Evolutionary conservation across 2,113 vertebrate genomes (phyloP).

Genomic region (Spermophilus dauricus): DNA sequence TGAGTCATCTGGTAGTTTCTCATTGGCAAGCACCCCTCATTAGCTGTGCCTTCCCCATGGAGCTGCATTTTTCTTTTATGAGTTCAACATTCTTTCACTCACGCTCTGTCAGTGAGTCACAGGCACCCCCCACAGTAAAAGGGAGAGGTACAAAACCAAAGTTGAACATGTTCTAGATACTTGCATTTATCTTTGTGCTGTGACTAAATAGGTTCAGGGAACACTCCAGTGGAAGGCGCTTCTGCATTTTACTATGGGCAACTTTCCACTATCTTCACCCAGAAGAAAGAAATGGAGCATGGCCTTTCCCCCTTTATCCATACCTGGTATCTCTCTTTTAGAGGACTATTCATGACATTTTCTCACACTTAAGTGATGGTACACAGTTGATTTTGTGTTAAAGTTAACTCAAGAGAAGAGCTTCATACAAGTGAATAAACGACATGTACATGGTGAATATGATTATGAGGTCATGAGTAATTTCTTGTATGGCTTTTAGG

Average conservation of each 20-base stretch:
- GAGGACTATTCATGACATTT: neutral
- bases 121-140: neutral
- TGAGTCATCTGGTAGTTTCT: conserved; percentile 48
- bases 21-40: neutral
- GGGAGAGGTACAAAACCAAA: neutral
- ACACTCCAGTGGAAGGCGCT: neutral
- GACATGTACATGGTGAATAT: neutral
- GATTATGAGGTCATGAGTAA: neutral
- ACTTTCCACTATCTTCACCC: neutral
- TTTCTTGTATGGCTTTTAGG: neutral
- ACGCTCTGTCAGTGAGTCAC: conserved; percentile 57
- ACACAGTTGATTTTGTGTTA: neutral
- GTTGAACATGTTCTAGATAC: neutral
- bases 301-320: conserved; percentile 41
- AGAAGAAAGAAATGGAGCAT: neutral
- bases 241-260: neutral
- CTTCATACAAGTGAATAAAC: neutral
- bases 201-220: neutral
- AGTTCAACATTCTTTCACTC: conserved; percentile 48
- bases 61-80: neutral
- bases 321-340: neutral
- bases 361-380: neutral
- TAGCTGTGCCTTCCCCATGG: neutral
- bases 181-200: neutral
- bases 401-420: neutral